phyloP scores from a whole-genome alignment of 2,888 invertebrate species.

The Cosmia trapezina region DNA sequence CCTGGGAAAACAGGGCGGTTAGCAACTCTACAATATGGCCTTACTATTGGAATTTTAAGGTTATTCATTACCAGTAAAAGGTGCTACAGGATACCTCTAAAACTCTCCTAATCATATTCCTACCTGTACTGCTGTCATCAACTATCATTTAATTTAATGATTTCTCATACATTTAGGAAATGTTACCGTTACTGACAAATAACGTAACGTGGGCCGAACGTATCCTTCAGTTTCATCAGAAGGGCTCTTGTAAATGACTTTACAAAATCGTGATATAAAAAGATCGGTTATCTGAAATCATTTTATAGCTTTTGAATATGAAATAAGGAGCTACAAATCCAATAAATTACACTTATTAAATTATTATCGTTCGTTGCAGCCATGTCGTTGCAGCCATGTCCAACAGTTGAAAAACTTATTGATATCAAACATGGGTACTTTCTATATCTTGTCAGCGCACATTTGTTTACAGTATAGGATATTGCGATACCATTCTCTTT shows the following conservation, averaged over 20 bases:
- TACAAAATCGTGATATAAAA: background rate
- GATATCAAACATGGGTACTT: slow-evolving; percentile 36
- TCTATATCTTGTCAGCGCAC: slow-evolving; percentile 41
- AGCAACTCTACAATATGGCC: too few species aligned
- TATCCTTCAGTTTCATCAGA: background rate
- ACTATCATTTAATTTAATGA: too few species aligned
- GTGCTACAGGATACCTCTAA: background rate
- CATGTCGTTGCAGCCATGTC: background rate
- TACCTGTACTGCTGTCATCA: background rate
- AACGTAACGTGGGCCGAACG: background rate
- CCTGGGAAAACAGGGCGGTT: too few species aligned
- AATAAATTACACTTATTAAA: background rate
- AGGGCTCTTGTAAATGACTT: background rate
- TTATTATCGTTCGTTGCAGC: background rate
- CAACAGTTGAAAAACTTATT: slow-evolving; percentile 2
- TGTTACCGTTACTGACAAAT: background rate
- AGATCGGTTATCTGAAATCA: background rate
- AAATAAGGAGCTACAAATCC: background rate
- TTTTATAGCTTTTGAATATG: background rate
- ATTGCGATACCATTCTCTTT: slow-evolving; percentile 60
- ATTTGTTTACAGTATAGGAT: slow-evolving; percentile 60
- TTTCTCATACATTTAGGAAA: background rate
- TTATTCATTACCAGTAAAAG: background rate
- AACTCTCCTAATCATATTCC: background rate
- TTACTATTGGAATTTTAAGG: background rate